These are phyloP conservation scores for Cosmia pyralina DNA, from an alignment of 2,888 invertebrate genomes.

Conservation along the genomic window DNA sequence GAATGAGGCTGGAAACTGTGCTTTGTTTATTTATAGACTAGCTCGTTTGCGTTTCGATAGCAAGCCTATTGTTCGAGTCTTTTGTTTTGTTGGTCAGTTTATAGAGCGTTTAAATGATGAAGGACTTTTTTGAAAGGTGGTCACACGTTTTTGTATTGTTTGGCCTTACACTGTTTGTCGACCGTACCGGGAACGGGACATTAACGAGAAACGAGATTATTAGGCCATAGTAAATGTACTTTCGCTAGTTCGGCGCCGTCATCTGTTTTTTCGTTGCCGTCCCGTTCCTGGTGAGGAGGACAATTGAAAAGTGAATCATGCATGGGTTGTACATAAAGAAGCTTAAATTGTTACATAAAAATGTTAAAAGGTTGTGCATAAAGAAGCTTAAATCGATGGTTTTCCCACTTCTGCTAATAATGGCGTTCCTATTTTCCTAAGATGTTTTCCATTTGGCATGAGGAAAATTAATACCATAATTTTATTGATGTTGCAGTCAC, in stretches of 20 bases:
- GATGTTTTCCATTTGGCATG: not conserved
- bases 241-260: too few species aligned
- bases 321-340: not conserved
- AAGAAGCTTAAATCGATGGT: too few species aligned
- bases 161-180: not conserved
- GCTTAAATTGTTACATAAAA: too few species aligned
- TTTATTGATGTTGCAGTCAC: not conserved
- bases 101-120: slow-evolving; percentile 49
- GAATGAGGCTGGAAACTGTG: slow-evolving; percentile 73
- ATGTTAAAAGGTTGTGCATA: too few species aligned
- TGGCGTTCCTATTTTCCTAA: not conserved
- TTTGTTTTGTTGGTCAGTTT: slow-evolving; percentile 56
- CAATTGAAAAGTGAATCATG: slow-evolving; percentile 8
- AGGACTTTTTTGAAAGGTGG: slow-evolving; percentile 48
- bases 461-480: not conserved
- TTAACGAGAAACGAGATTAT: too few species aligned
- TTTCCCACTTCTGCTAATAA: too few species aligned
- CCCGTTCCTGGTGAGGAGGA: too few species aligned
- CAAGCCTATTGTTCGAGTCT: slow-evolving; percentile 61
- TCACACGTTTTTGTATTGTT: slow-evolving; percentile 13
- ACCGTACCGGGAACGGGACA: too few species aligned
- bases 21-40: slow-evolving; percentile 68
- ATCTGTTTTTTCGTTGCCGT: too few species aligned
- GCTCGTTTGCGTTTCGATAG: slow-evolving; percentile 66
- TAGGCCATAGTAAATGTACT: too few species aligned